Percentiles rank a stretch among this genome's conserved stretches.
Conservation (phyloP, 2,113 vertebrate species). For the Pionites leucogaster region DNA sequence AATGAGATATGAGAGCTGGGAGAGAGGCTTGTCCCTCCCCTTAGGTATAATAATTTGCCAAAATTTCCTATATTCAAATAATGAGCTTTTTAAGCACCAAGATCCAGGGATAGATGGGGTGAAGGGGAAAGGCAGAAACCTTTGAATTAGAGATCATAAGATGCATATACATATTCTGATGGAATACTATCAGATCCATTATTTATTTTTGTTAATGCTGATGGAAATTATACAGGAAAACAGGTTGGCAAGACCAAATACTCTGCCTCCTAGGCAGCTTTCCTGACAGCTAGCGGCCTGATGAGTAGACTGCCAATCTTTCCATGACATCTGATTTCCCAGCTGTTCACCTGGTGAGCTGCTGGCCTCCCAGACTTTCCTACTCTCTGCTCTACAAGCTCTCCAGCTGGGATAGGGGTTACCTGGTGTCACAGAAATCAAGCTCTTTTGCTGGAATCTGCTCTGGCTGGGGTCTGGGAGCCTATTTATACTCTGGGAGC, state of each 20-base stretch:
- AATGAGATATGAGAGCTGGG: not conserved
- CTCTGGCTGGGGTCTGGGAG: not conserved
- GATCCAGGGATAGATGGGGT: not conserved
- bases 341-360: slow-evolving; percentile 49
- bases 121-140: not conserved
- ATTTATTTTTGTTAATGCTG: not conserved
- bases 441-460: not conserved
- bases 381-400: slow-evolving; percentile 2
- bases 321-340: slow-evolving; percentile 43
- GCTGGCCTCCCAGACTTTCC: not conserved
- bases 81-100: not conserved
- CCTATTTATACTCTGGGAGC: not conserved
- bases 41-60: not conserved
- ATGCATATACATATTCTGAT: not conserved
- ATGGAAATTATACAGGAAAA: not conserved
- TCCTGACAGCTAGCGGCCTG: not conserved
- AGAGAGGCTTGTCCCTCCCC: not conserved
- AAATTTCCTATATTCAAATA: not conserved
- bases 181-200: not conserved
- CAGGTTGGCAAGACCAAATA: not conserved
- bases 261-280: not conserved
- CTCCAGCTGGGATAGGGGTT: not conserved
- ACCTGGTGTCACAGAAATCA: not conserved
- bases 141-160: not conserved
- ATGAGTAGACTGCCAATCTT: not conserved